Evolutionary conservation across 1,140 invertebrate genomes (phyloP).

Genomic region (Trichomalopsis sarcophagae): DNA sequence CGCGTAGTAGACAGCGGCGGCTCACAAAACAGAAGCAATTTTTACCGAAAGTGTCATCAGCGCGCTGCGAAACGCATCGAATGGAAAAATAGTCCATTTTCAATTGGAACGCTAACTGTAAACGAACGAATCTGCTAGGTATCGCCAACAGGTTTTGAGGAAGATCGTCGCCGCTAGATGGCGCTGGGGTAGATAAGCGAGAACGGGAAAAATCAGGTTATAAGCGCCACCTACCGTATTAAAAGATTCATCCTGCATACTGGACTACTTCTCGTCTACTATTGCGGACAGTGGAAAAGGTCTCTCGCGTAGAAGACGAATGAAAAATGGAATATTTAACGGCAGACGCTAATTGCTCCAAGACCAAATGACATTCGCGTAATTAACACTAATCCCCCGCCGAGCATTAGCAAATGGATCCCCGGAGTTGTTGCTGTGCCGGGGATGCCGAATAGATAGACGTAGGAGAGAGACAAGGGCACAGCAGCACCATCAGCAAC

Average conservation of each 20-base stretch:
- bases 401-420: constrained; percentile 52
- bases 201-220: not conserved
- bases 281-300: not conserved
- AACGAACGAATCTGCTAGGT: too few species aligned
- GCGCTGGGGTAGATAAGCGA: too few species aligned
- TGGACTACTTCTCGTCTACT: not conserved
- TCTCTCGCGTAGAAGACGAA: not conserved
- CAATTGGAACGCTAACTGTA: too few species aligned
- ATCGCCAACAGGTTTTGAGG: too few species aligned
- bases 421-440: not conserved
- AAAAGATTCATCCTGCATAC: not conserved
- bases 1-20: not conserved
- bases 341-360: constrained; percentile 42
- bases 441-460: not conserved
- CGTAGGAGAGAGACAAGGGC: not conserved
- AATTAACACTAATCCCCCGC: constrained; percentile 46
- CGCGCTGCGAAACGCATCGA: too few species aligned
- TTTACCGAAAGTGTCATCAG: too few species aligned
- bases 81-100: too few species aligned
- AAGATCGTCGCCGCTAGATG: too few species aligned
- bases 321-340: constrained; percentile 48
- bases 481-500: not conserved
- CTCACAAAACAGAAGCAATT: too few species aligned
- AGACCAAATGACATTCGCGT: constrained; percentile 39
- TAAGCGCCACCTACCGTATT: not conserved